phyloP scores from a whole-genome alignment of 2,888 invertebrate species.

The Parnassius orleans region DNA sequence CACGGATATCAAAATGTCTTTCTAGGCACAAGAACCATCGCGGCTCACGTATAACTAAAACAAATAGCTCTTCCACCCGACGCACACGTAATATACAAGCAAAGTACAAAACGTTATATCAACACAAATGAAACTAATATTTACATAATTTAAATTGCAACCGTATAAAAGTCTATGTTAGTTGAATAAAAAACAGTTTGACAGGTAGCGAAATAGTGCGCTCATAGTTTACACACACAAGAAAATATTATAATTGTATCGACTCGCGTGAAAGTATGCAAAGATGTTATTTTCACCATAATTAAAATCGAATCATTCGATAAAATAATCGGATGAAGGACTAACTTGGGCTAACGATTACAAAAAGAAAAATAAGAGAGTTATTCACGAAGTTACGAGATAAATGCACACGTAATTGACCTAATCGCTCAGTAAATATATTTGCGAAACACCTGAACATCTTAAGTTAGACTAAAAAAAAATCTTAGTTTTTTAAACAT shows the following conservation, averaged over 20 bases:
- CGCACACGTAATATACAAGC: constrained; percentile 39
- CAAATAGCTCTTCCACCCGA: constrained; percentile 30
- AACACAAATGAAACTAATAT: constrained; percentile 49
- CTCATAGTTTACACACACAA: constrained; percentile 1
- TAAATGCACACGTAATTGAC: constrained; percentile 3
- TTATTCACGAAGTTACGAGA: neutral
- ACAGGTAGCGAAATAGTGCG: constrained; percentile 16
- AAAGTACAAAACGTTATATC: constrained; percentile 42
- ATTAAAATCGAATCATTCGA: constrained; percentile 1
- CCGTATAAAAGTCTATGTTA: constrained; percentile 25
- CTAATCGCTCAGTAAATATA: constrained; percentile 3
- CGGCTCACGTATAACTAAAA: constrained; percentile 32
- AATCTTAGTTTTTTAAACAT: neutral
- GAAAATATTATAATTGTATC: neutral
- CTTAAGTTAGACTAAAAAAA: constrained; percentile 1
- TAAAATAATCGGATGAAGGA: neutral
- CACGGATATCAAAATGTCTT: constrained; percentile 4
- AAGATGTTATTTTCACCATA: neutral
- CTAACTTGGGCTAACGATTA: constrained; percentile 1
- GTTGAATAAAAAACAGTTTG: neutral
- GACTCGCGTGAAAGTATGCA: neutral
- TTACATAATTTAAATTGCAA: constrained; percentile 38
- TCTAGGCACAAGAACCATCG: constrained; percentile 30
- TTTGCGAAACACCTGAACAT: constrained; percentile 8
- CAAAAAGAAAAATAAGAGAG: constrained; percentile 3